Conservation (phyloP, 2,888 invertebrate genomes). For the Hypercompe scribonia region DNA sequence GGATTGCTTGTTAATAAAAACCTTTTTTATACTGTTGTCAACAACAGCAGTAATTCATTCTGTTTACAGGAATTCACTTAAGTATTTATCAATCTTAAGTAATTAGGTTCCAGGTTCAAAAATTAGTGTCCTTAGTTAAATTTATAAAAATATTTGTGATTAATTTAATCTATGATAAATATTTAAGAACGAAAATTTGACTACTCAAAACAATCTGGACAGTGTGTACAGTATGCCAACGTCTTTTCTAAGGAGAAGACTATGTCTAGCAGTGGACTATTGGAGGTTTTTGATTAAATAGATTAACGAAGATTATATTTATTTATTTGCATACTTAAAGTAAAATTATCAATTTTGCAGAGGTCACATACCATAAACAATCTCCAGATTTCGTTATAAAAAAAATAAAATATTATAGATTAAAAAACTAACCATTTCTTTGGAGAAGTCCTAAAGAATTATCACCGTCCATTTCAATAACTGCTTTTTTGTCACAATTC, state of each 20-base stretch:
- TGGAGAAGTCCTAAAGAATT: slow-evolving; percentile 34
- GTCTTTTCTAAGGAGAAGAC: not conserved
- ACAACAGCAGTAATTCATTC: too few relatives aligned
- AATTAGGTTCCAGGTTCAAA: not conserved
- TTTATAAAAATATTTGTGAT: too few relatives aligned
- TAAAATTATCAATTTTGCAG: not conserved
- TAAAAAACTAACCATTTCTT: slow-evolving; percentile 25
- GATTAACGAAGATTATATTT: not conserved
- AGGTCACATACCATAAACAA: not conserved
- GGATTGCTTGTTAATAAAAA: not conserved
- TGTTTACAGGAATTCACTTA: too few relatives aligned
- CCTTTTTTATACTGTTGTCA: too few relatives aligned
- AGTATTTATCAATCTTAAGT: too few relatives aligned
- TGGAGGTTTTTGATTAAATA: not conserved
- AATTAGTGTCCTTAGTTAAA: not conserved
- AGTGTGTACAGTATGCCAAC: not conserved
- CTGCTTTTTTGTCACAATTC: not conserved
- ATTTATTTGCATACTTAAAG: not conserved
- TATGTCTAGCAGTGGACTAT: not conserved
- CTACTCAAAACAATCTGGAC: not conserved
- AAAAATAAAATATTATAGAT: not conserved
- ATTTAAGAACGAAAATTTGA: not conserved
- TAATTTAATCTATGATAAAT: too few relatives aligned
- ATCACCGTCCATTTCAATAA: slow-evolving; percentile 31
- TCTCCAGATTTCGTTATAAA: not conserved